Evolutionary conservation across 2,888 invertebrate genomes (phyloP).

Genomic region (Pimpla rufipes): DNA sequence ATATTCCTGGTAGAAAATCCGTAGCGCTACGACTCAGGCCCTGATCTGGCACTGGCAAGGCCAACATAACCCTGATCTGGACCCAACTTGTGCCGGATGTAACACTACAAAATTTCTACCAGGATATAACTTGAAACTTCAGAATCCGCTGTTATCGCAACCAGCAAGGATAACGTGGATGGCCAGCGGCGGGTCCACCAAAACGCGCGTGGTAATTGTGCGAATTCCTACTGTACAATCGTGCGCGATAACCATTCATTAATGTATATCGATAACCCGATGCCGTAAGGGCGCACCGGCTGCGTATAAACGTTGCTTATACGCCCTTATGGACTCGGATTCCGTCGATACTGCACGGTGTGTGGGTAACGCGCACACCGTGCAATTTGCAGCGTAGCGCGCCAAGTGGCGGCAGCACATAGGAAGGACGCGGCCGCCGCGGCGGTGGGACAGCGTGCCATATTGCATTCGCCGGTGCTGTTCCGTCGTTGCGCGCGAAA

Average conservation of each 20-base stretch:
- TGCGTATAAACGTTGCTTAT: not conserved
- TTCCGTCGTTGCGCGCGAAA: not conserved
- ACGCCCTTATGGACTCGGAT: not conserved
- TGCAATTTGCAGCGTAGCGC: not conserved
- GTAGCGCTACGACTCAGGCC: no score
- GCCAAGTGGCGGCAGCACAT: not conserved
- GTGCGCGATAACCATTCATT: slow-evolving; percentile 11
- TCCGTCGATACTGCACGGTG: not conserved
- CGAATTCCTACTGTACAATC: slow-evolving; percentile 7
- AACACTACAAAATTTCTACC: no score
- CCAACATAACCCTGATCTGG: no score
- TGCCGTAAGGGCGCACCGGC: slow-evolving; percentile 5
- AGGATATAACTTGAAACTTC: no score
- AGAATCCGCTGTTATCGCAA: no score
- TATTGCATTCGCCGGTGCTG: slow-evolving; percentile 4
- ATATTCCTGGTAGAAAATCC: no score
- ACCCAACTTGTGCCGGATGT: no score
- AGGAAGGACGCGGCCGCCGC: not conserved
- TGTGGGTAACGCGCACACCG: slow-evolving; percentile 3
- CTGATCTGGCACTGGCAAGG: no score
- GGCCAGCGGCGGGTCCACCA: not conserved
- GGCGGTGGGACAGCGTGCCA: not conserved
- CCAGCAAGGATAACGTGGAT: no score
- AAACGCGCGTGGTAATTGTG: not conserved
- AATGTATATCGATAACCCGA: not conserved